Percentiles rank a stretch among this genome's conserved stretches.
Evolutionary conservation across 2,113 vertebrate species (phyloP).

Genomic region (Nibea coibor): DNA sequence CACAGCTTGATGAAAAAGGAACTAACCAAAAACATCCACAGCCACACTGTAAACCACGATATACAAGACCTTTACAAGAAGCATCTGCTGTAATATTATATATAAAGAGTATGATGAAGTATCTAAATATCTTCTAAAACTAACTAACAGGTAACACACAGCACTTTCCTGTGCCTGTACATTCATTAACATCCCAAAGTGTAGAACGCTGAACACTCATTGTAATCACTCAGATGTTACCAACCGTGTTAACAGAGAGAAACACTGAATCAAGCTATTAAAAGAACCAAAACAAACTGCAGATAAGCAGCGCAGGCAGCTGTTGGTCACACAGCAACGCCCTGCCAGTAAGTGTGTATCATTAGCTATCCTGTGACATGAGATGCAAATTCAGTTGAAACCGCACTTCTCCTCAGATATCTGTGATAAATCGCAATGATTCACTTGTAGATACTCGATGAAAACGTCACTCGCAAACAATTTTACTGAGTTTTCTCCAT

Average conservation of each 20-base stretch:
- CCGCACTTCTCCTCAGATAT: background rate
- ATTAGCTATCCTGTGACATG: slow-evolving; percentile 3
- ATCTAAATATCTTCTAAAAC: background rate
- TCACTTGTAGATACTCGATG: background rate
- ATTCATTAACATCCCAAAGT: no score
- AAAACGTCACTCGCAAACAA: background rate
- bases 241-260: no score
- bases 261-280: slow-evolving; percentile 3
- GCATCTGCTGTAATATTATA: no score
- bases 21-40: background rate
- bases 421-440: background rate
- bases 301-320: slow-evolving; percentile 31
- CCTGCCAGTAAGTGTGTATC: slow-evolving; percentile 32
- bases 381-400: slow-evolving; percentile 55
- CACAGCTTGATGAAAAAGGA: background rate
- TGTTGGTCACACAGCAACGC: slow-evolving; percentile 19
- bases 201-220: background rate
- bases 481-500: background rate
- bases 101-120: background rate
- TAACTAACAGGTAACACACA: background rate
- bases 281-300: slow-evolving; percentile 2
- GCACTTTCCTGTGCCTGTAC: background rate
- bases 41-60: background rate
- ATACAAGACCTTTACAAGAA: no score
- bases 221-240: background rate